Percentiles rank a stretch among this genome's conserved stretches.
Evolutionary conservation across 2,113 vertebrate genomes (phyloP).

Genomic region (Ceratotherium simum): DNA sequence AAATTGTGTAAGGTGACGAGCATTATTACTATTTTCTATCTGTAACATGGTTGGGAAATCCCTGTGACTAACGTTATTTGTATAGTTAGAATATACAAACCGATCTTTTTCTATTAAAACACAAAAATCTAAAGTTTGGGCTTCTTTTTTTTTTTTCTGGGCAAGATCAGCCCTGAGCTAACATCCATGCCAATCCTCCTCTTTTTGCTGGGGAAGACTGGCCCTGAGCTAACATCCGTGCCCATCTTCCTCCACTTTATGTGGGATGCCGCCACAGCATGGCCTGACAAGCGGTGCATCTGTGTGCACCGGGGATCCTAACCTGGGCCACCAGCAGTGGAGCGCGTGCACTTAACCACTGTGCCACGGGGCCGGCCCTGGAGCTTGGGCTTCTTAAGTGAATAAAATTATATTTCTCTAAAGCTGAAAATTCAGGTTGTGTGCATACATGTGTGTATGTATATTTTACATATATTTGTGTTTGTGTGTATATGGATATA

Average conservation of each 20-base stretch:
- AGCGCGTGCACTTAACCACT: too few relatives aligned
- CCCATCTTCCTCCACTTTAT: too few relatives aligned
- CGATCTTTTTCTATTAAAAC: slow-evolving; percentile 22
- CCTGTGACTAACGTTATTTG: neutral
- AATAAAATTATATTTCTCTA: slow-evolving; percentile 46
- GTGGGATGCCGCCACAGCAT: too few relatives aligned
- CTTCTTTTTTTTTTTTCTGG: neutral
- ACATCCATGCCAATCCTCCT: too few relatives aligned
- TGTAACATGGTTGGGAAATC: neutral
- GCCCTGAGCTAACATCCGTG: too few relatives aligned
- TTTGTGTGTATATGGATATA: neutral
- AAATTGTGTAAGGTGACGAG: neutral
- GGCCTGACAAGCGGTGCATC: too few relatives aligned
- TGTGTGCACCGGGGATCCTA: too few relatives aligned
- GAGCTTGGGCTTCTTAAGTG: neutral
- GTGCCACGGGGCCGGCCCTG: too few relatives aligned
- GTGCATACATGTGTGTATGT: neutral
- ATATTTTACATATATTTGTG: neutral
- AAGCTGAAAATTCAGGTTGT: slow-evolving; percentile 14
- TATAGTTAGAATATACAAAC: neutral
- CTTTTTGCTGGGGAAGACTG: too few relatives aligned
- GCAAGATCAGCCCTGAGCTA: too few relatives aligned
- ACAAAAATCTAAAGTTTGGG: neutral
- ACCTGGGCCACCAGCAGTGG: too few relatives aligned
- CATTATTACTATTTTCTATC: neutral